Evolutionary conservation across 2,888 invertebrate genomes (phyloP).

Genomic region (Petrophora chlorosata): DNA sequence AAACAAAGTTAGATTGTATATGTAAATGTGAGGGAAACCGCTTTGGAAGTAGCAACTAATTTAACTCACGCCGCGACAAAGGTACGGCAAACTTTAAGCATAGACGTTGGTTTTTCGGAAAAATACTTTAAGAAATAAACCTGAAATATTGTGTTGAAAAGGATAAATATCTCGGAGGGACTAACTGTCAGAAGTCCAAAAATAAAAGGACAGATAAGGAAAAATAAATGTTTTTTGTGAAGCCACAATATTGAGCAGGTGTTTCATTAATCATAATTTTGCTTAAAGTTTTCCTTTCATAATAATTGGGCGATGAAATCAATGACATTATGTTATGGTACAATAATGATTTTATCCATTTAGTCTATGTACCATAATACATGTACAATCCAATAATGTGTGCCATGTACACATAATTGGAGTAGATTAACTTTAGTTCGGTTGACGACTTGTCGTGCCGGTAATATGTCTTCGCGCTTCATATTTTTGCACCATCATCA

Average conservation of each 20-base stretch:
- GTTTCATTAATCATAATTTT: too few species aligned
- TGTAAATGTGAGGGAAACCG: conserved; percentile 62
- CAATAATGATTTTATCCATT: too few species aligned
- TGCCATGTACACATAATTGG: too few species aligned
- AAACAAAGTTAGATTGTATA: conserved; percentile 68
- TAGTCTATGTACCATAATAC: too few species aligned
- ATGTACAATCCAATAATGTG: too few species aligned
- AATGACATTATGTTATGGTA: too few species aligned
- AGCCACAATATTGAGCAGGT: not conserved
- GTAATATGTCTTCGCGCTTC: too few species aligned
- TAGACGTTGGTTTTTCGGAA: conserved; percentile 40
- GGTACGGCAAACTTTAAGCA: conserved; percentile 37
- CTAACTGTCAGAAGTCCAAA: not conserved
- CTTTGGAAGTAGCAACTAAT: conserved; percentile 49
- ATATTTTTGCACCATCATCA: too few species aligned
- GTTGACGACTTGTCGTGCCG: too few species aligned
- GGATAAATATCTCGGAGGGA: not conserved
- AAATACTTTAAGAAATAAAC: not conserved
- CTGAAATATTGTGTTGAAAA: not conserved
- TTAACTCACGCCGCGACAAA: conserved; percentile 39
- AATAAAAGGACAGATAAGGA: not conserved
- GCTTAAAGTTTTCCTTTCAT: too few species aligned
- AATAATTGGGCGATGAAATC: too few species aligned
- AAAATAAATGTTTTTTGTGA: not conserved
- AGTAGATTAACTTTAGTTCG: too few species aligned